phyloP scores from a whole-genome alignment of 2,888 invertebrate genomes.

The Dichetophora obliterata region DNA sequence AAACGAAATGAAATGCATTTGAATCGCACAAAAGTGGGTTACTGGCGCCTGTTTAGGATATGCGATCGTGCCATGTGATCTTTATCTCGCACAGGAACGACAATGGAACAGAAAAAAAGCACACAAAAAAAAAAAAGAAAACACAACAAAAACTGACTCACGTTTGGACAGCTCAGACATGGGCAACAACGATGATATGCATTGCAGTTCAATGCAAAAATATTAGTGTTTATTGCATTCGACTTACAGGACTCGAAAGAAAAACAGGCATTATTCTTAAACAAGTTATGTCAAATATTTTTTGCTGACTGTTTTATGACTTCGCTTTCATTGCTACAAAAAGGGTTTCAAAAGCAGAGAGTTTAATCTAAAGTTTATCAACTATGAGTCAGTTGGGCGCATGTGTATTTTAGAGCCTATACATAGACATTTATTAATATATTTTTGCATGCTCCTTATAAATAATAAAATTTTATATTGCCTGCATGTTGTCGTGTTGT shows the following conservation, averaged over 20 bases:
- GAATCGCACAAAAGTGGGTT: slow-evolving; percentile 43
- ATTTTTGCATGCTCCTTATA: too few species aligned
- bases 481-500: too few species aligned
- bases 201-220: background rate
- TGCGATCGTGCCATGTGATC: slow-evolving; percentile 54
- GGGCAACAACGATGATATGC: background rate
- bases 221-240: background rate
- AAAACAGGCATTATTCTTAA: too few species aligned
- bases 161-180: background rate
- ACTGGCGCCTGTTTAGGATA: slow-evolving; percentile 55
- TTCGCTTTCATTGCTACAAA: too few species aligned
- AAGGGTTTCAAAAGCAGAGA: too few species aligned
- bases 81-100: slow-evolving; percentile 49
- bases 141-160: slow-evolving; percentile 7
- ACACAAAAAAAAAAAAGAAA: background rate
- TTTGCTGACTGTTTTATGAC: too few species aligned
- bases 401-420: too few species aligned
- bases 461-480: too few species aligned
- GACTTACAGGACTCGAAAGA: background rate
- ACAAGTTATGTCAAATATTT: too few species aligned
- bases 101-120: slow-evolving; percentile 12
- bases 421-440: too few species aligned
- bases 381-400: too few species aligned
- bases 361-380: too few species aligned
- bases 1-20: slow-evolving; percentile 12